phyloP scores from a whole-genome alignment of 2,888 invertebrate genomes.

The Lasioglossum oenotherae region DNA sequence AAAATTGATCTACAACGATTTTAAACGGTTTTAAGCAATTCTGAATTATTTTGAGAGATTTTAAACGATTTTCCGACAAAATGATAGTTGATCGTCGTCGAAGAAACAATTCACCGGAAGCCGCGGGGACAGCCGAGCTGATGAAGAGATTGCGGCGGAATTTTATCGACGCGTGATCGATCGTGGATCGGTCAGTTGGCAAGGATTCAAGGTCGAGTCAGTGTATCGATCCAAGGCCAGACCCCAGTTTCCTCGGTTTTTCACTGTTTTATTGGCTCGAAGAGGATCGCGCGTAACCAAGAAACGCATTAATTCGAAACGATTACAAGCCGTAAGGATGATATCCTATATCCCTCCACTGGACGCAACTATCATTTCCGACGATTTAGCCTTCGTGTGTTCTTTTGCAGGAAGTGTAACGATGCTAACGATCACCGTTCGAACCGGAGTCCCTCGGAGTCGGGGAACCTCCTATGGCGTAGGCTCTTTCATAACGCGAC shows the following conservation, averaged over 20 bases:
- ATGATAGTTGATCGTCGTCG: not conserved
- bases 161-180: constrained; percentile 20
- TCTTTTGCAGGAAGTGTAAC: constrained; percentile 16
- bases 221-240: constrained; percentile 43
- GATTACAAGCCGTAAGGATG: not conserved
- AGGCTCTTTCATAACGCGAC: not conserved
- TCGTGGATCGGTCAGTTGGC: not conserved
- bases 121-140: not conserved
- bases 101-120: not conserved
- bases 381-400: constrained; percentile 3
- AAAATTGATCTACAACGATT: not conserved
- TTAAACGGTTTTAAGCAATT: not conserved
- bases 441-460: not conserved
- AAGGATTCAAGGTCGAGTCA: constrained; percentile 32
- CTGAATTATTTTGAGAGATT: too few relatives aligned
- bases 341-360: not conserved
- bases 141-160: constrained; percentile 8
- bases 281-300: not conserved
- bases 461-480: not conserved
- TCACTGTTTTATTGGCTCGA: constrained; percentile 29
- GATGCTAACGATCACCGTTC: constrained; percentile 19
- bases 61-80: not conserved
- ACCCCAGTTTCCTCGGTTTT: constrained; percentile 41
- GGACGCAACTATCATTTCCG: constrained; percentile 15
- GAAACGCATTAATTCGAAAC: constrained; percentile 29